A percentile compares a stretch with the other conserved stretches of the same genome.
Evolutionary conservation across 2,888 invertebrate species (phyloP).

Genomic region (Gonocerus acuteangulatus): DNA sequence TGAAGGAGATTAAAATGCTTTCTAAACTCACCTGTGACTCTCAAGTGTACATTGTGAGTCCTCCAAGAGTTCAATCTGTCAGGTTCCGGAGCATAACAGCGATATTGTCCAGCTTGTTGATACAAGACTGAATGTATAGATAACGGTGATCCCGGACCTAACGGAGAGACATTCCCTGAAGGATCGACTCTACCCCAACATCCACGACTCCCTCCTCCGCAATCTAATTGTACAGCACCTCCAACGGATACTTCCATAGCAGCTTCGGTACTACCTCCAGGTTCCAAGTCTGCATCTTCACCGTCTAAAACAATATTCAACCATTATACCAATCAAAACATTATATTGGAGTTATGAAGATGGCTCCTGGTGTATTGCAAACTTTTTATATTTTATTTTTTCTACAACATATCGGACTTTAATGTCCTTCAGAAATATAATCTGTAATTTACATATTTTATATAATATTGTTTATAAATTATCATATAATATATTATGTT

Average conservation of each 20-base stretch:
- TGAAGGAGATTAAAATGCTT: too few relatives aligned
- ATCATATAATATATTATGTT: too few relatives aligned
- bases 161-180: conserved; percentile 45
- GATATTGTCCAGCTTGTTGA: conserved; percentile 68
- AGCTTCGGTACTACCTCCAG: conserved; percentile 65
- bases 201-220: conserved; percentile 55
- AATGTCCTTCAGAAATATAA: too few relatives aligned
- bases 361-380: too few relatives aligned
- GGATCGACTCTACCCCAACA: conserved; percentile 54
- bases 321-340: too few relatives aligned
- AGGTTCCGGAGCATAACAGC: conserved; percentile 52
- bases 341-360: not conserved
- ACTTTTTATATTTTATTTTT: too few relatives aligned
- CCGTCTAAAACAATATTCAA: conserved; percentile 24
- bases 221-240: conserved; percentile 77
- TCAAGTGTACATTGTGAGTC: conserved; percentile 44
- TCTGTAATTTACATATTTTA: too few relatives aligned
- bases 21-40: conserved; percentile 50
- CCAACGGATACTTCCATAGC: conserved; percentile 68
- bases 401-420: too few relatives aligned
- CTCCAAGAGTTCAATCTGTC: conserved; percentile 41
- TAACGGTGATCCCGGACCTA: conserved; percentile 53
- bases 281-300: conserved; percentile 30
- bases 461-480: too few relatives aligned
- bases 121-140: conserved; percentile 63